Conservation (phyloP, 2,797 vertebrate species). For the Gallinago nigripennis region DNA sequence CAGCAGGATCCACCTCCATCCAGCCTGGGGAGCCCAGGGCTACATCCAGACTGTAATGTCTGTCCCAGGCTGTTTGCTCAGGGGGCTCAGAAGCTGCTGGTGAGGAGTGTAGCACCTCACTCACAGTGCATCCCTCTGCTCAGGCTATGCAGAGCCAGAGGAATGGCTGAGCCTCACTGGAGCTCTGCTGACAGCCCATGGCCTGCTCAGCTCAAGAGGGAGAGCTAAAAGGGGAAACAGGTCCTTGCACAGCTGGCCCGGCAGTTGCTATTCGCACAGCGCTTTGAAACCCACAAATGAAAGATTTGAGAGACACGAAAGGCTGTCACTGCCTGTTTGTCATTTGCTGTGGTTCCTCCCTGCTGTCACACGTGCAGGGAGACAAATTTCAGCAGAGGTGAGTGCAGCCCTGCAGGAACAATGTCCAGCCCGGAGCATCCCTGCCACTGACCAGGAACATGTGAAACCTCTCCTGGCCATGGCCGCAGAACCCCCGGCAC, state of each 20-base stretch:
- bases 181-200: neutral
- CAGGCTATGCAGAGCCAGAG: accelerated
- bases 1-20: neutral
- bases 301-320: neutral
- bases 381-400: neutral
- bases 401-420: neutral
- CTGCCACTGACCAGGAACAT: neutral
- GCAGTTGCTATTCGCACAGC: neutral
- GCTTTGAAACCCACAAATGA: constrained; percentile 20
- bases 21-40: neutral
- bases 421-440: neutral
- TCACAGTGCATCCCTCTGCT: accelerated
- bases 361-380: neutral
- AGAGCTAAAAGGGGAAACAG: neutral
- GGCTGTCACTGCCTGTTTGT: neutral
- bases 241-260: neutral
- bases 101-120: neutral
- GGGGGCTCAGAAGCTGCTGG: neutral
- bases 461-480: accelerated
- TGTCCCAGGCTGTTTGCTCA: neutral
- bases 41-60: neutral
- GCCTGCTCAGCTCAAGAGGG: neutral
- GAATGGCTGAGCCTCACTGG: neutral
- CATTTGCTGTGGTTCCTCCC: neutral
- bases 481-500: neutral